Evolutionary conservation across 2,797 vertebrate species (phyloP).

Genomic region (Lacerta agilis): DNA sequence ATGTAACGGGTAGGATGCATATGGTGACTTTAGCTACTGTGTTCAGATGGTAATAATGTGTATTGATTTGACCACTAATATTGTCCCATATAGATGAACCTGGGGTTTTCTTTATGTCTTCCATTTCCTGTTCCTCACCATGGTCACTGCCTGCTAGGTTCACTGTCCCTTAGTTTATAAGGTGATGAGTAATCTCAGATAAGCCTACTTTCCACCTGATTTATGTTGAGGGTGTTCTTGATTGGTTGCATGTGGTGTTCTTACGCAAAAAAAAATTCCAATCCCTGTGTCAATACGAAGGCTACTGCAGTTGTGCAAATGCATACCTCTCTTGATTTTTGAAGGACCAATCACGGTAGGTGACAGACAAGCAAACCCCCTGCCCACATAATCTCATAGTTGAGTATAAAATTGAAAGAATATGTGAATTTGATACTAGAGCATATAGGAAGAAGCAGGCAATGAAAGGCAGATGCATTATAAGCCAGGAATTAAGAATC

Average conservation of each 20-base stretch:
- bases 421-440: not conserved
- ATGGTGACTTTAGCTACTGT: not conserved
- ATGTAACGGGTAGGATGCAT: not conserved
- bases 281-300: not conserved
- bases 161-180: not conserved
- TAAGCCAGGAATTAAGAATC: not conserved
- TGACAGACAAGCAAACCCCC: not conserved
- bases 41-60: not conserved
- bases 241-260: not conserved
- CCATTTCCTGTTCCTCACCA: not conserved
- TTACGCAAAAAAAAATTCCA: not conserved
- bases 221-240: not conserved
- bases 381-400: not conserved
- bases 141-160: not conserved
- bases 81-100: too few species aligned
- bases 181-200: not conserved
- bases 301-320: not conserved
- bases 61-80: not conserved
- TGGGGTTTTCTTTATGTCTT: not conserved
- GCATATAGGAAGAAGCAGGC: not conserved
- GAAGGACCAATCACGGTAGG: not conserved
- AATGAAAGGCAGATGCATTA: not conserved
- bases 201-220: not conserved
- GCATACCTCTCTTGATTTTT: not conserved
- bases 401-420: not conserved